Evolutionary conservation across 2,888 invertebrate species (phyloP), one percentile per base, ranked within the genome.

Genomic region (Drosophila neotestacea): DNA sequence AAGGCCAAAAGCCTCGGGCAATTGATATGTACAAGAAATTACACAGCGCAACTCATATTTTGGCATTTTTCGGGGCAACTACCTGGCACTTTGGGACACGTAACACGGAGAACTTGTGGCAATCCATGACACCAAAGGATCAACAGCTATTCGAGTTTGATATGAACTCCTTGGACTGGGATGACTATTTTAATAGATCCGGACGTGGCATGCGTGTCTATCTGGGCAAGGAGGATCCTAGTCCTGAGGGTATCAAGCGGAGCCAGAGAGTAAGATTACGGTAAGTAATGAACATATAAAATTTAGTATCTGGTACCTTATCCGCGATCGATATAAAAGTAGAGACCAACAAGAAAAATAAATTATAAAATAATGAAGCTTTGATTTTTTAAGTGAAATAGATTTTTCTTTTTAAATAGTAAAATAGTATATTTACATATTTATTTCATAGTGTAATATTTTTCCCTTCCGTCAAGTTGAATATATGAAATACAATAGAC

Each of bases 11-110:
- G 27, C 71, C 77, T 0, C 70, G 70, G 2, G 94, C 97, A 94
- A 93, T 96, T 75, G 95, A 95, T 79, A 94, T 96, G 52, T 97
- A 97, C 91, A 94, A 93, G 70, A 97, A 96, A 91, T 94, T 98
- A 51, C 96, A 97, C 91, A 96, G 95, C 91, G 96, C 97, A 73
- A 94, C 95, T 5, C 94, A 94, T 3, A 95, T 96, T 0, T 89
- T 98, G 27, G 93, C 95, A 0, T 97, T 96, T 90, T 98, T 98
- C 92, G 94, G 95, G 58, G 94, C 94, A 27, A 93, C 94, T n/a
- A 94, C 96, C 60, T 97, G 97, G 94, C 90, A 91, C 0, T 97
- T 97, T 91, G 93, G 94, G 38, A 95, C 95, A 73, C 91, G 93
- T 51, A 95, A 96, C 85, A 94, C 90, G 2, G 73, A 87, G 44